Evolutionary conservation across 2,113 vertebrate species (phyloP).

Genomic region (Tachysurus vachellii): DNA sequence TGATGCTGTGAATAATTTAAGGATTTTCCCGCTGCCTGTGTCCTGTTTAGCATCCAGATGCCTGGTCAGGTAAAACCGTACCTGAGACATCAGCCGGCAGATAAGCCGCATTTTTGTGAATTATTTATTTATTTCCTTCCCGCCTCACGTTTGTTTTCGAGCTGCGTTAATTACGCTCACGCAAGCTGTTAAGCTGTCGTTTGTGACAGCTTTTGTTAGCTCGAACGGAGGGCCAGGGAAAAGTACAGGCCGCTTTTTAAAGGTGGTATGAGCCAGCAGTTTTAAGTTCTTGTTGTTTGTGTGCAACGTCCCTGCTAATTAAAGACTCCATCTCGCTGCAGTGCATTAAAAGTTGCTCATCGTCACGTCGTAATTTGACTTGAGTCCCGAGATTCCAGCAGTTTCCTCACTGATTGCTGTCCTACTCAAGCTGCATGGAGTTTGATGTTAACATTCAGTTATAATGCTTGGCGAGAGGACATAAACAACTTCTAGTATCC

Average conservation of each 20-base stretch:
- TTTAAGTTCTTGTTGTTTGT: slow-evolving; percentile 67
- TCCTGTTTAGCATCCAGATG: slow-evolving; percentile 40
- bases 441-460: slow-evolving; percentile 56
- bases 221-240: slow-evolving; percentile 60
- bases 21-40: slow-evolving; percentile 27
- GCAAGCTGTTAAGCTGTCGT: slow-evolving; percentile 75
- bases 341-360: slow-evolving; percentile 66
- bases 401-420: slow-evolving; percentile 63
- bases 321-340: slow-evolving; percentile 59
- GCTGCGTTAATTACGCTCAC: slow-evolving; percentile 70
- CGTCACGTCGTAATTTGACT: slow-evolving; percentile 54
- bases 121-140: slow-evolving; percentile 71
- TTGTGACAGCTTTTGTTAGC: slow-evolving; percentile 69
- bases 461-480: slow-evolving; percentile 29
- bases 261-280: slow-evolving; percentile 65
- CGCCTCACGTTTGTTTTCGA: slow-evolving; percentile 69
- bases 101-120: slow-evolving; percentile 63
- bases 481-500: slow-evolving; percentile 34
- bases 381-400: slow-evolving; percentile 57
- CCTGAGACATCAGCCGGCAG: slow-evolving; percentile 69
- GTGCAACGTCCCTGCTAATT: slow-evolving; percentile 72
- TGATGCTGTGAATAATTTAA: slow-evolving; percentile 75
- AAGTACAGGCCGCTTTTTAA: slow-evolving; percentile 60
- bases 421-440: slow-evolving; percentile 42
- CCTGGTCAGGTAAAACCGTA: slow-evolving; percentile 67